Evolutionary conservation across 2,797 vertebrate genomes (phyloP), one percentile per base, ranked within the genome.

Genomic region (Sebastes iracundus): DNA sequence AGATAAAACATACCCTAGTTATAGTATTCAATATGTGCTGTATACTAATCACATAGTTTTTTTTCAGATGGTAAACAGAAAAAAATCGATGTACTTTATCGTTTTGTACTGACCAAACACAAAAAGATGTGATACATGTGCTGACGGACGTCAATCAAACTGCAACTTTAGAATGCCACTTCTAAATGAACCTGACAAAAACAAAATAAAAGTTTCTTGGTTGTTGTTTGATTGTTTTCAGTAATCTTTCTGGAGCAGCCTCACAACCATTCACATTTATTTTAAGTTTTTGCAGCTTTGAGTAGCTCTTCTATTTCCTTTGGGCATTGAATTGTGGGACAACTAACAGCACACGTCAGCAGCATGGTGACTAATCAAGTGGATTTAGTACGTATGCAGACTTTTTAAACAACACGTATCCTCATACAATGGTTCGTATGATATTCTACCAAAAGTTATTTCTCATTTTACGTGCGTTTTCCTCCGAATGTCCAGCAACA

Each of bases 41-140:
- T 32, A 27, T 56, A 13, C 6, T 18, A n/a, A 42, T 35, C 30
- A 69, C 18, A 53, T 1, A 11, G 32, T 3, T 59, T 58, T 30
- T 30, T 53, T 55, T 46, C 22, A 59, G 33, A 23, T 16, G 13
- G 25, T 20, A 14, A 66, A 42, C 32, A 60, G 25, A 53, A 66
- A 4, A 4, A 66, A 25, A 5, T n/a, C 2, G 0, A n/a, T 56
- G 9, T 4, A 1, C 7, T 32, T 14, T n/a, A 11, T 33, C 4
- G 4, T 22, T 69, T 27, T 53, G 3, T 59, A 1, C 27, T 33
- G 35, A 46, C 42, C 16, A 46, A 46, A 65, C 9, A 32, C 33
- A 16, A 60, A 28, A 30, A 35, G 2, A 52, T 60, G n/a, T n/a
- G 16, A 46, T 66, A 27, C 1, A 28, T 0, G 33, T 33, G 33